Base-by-base conservation (phyloP, 2,888 invertebrate genomes). In the Ormyrus labotus region DNA sequence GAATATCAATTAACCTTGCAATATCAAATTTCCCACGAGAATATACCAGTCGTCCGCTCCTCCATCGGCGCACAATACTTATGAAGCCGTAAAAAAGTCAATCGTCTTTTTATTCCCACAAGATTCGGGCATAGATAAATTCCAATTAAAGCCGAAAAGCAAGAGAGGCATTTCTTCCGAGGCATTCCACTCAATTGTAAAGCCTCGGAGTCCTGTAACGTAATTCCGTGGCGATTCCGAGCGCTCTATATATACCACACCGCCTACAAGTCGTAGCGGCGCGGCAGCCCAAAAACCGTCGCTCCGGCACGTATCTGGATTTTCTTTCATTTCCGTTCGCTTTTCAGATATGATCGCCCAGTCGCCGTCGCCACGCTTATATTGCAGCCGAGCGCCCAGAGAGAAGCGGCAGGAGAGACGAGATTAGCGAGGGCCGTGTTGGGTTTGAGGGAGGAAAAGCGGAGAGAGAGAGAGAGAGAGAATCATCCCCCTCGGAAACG, bases 391-490 rank as follows among this genome's bases (percentile, higher is more conserved):
- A 45, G 53, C 53, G 55, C 71, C 45, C 45, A 13, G 51, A 47
- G 60, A 50, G 45, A 34, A 60, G 60, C 9, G n/a, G 63, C 47
- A 13, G 68, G 51, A 51, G 55, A 80, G 78, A 75, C 79, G 78
- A 84, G 84, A 84, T 85, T 84, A 84, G 83, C 81, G 60, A 68
- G 55, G 75, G 84, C 80, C 75, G 76, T 73, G 78, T 78, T 79
- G 78, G 78, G 78, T 0, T 19, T 34, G 19, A 60, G 19, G 34
- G 19, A 60, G 9, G 6, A 11, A 57, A 9, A 3, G 8, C 19
- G 34, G 9, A 34, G 61, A 10, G 61, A 45, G 61, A 10, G 61
- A 1, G 47, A 71, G 50, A 64, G 61, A 61, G 73, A 77, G 78
- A 76, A 73, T 81, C 78, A 83, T 81, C 81, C 83, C 83, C 81